Evolutionary conservation across 2,113 vertebrate species (phyloP).

Genomic region (Gallinago undulata): DNA sequence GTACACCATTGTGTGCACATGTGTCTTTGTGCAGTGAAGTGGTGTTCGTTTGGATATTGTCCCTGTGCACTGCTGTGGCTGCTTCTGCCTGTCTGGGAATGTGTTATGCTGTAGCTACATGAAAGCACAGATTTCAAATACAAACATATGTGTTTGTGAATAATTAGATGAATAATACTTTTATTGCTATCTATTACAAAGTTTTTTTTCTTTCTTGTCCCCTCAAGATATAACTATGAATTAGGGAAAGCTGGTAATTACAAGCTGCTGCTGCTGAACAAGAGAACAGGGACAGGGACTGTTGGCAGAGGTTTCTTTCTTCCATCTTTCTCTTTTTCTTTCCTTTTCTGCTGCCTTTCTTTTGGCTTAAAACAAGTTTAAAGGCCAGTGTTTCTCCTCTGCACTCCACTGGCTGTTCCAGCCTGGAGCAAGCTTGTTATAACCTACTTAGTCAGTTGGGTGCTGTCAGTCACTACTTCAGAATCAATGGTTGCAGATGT

Average conservation of each 20-base stretch:
- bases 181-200: conserved; percentile 66
- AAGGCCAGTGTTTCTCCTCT: conserved; percentile 63
- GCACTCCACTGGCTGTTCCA: conserved; percentile 63
- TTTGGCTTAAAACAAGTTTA: conserved; percentile 65
- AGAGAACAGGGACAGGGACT: conserved; percentile 29
- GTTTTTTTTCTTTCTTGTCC: conserved; percentile 59
- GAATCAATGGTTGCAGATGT: conserved; percentile 76
- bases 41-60: not conserved
- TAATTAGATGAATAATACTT: conserved; percentile 73
- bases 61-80: not conserved
- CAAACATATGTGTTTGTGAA: conserved; percentile 51
- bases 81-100: not conserved
- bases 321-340: not conserved
- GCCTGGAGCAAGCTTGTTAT: conserved; percentile 77
- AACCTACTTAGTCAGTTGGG: conserved; percentile 76
- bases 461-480: conserved; percentile 75
- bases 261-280: conserved; percentile 45
- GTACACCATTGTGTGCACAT: not conserved
- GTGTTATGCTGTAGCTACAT: not conserved
- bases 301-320: conserved; percentile 4
- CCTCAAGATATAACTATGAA: conserved; percentile 66
- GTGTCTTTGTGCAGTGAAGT: not conserved
- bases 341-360: conserved; percentile 47
- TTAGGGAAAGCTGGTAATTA: conserved; percentile 72
- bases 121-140: conserved; percentile 38